A percentile compares a stretch with the other conserved stretches of the same genome.
Evolutionary conservation across 2,797 vertebrate genomes (phyloP).

Genomic region (Steatocranus sp.): DNA sequence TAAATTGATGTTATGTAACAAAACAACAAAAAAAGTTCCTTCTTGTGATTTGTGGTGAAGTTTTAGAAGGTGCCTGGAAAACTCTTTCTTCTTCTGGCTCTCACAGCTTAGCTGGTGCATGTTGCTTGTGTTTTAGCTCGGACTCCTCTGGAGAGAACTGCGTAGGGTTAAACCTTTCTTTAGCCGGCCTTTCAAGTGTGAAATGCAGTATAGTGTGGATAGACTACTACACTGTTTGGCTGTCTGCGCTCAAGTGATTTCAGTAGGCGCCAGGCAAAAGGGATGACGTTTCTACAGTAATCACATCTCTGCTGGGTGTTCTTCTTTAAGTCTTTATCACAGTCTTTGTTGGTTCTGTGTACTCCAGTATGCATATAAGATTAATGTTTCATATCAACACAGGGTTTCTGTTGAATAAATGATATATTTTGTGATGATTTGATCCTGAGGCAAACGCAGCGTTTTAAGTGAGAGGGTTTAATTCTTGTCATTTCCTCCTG

Average conservation of each 20-base stretch:
- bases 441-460: neutral
- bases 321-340: constrained; percentile 32
- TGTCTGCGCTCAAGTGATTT: constrained; percentile 33
- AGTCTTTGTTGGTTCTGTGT: constrained; percentile 45
- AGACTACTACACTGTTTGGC: constrained; percentile 32
- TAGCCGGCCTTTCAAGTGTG: constrained; percentile 38
- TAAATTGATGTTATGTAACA: constrained; percentile 30
- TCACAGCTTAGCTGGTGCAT: constrained; percentile 60
- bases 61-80: constrained; percentile 49
- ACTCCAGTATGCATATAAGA: constrained; percentile 29
- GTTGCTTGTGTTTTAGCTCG: constrained; percentile 61
- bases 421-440: constrained; percentile 30
- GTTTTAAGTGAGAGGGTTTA: constrained; percentile 9
- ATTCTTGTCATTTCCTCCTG: constrained; percentile 7
- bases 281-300: constrained; percentile 24
- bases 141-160: constrained; percentile 31
- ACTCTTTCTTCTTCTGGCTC: constrained; percentile 30
- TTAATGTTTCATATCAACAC: constrained; percentile 41
- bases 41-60: constrained; percentile 35
- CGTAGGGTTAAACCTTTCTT: constrained; percentile 35
- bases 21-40: neutral
- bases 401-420: constrained; percentile 28
- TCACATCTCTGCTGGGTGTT: constrained; percentile 41
- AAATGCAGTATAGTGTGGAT: constrained; percentile 43
- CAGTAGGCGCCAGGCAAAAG: constrained; percentile 19